A percentile compares a stretch with the other conserved stretches of the same genome.
Conservation (phyloP, 2,888 invertebrate genomes). For the Cephus rjabovi region DNA sequence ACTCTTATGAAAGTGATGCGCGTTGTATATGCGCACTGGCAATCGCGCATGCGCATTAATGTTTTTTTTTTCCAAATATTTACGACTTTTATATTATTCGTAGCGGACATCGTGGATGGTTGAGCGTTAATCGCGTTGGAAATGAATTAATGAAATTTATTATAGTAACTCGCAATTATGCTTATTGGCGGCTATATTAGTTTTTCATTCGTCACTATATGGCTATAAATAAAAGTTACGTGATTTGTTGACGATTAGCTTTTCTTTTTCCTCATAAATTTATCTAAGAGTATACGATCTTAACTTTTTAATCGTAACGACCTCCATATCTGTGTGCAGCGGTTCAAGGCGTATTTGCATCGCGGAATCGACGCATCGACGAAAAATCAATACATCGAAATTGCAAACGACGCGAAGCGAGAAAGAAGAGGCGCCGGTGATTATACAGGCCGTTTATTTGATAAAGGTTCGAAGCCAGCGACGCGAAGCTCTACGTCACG, state of each 20-base stretch:
- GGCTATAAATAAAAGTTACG: neutral
- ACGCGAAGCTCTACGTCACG: slow-evolving; percentile 27
- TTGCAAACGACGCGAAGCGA: slow-evolving; percentile 20
- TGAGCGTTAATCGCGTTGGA: neutral
- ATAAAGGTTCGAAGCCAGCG: slow-evolving; percentile 47
- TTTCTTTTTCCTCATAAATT: neutral
- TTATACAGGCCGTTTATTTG: slow-evolving; percentile 55
- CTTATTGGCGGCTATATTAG: neutral
- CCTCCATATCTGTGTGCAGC: neutral
- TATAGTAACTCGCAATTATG: neutral
- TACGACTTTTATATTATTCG: neutral
- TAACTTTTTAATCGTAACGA: neutral
- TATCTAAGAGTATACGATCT: neutral
- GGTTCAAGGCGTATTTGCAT: neutral
- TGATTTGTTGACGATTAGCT: neutral
- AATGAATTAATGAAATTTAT: neutral
- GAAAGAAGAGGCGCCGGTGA: slow-evolving; percentile 26
- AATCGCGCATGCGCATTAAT: neutral
- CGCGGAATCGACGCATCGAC: neutral
- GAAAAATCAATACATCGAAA: slow-evolving; percentile 21
- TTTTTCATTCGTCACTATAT: neutral
- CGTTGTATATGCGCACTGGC: neutral
- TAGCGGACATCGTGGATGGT: neutral
- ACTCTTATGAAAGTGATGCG: slow-evolving; percentile 1
- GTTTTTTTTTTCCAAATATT: neutral